phyloP scores from a whole-genome alignment of 2,113 vertebrate genomes.

The Rattus norvegicus region DNA sequence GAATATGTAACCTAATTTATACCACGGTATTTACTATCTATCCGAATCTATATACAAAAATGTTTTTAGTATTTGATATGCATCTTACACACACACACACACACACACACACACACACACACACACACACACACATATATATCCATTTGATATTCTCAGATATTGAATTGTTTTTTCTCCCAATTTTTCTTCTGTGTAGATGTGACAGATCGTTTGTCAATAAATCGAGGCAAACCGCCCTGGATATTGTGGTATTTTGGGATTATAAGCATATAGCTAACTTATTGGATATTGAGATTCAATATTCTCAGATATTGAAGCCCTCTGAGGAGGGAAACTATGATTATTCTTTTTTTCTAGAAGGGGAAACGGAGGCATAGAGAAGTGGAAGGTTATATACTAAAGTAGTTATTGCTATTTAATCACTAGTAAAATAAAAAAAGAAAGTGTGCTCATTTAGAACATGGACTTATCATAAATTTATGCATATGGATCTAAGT shows the following conservation, averaged over 20 bases:
- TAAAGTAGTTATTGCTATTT: not conserved
- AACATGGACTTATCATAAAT: not conserved
- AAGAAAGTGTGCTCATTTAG: not conserved
- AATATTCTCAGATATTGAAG: constrained; percentile 23
- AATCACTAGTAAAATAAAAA: not conserved
- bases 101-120: not conserved
- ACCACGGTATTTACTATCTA: not conserved
- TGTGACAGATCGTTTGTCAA: constrained; percentile 91
- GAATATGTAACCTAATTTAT: not conserved
- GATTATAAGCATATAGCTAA: constrained; percentile 92
- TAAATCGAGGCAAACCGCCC: constrained; percentile 92
- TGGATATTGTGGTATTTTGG: constrained; percentile 96
- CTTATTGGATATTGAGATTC: constrained; percentile 88
- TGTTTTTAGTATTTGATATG: not conserved
- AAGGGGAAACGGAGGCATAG: constrained; percentile 7
- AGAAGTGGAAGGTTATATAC: not conserved
- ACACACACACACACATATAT: not conserved
- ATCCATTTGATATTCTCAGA: not conserved
- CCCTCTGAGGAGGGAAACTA: not conserved
- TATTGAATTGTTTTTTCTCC: too few species aligned
- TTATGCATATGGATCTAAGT: not conserved
- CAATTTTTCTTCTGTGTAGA: constrained; percentile 82
- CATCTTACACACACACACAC: not conserved
- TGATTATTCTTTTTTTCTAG: not conserved
- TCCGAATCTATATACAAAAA: constrained; percentile 4